Base-by-base conservation (phyloP, 2,113 vertebrate species). In the Gymnobelideus leadbeateri region DNA sequence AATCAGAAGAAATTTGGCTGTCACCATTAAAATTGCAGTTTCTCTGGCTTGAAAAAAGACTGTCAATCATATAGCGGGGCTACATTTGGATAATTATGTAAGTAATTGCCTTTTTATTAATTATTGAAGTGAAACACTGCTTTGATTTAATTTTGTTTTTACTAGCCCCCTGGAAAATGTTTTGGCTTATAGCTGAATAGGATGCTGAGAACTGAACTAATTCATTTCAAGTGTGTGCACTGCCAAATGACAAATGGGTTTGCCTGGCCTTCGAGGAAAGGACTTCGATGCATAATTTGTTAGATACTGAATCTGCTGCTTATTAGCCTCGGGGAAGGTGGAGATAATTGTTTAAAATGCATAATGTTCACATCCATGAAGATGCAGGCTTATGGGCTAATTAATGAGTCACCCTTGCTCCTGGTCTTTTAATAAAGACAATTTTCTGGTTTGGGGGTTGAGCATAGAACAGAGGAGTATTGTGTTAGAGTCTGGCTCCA, bases 31-130 rank as follows among this genome's bases (percentile, higher is more conserved):
- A 16, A 91, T 51, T 53, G 47, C 2, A 1, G 5, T 92, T 91
- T 89, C n/a, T 43, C 68, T 84, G 50, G 91, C 93, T 96, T 97
- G 84, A 95, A 97, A 93, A 94, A 93, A 92, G 52, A 28, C 61
- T 91, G 51, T 96, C 94, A 94, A 0, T 92, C 94, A 68, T 52
- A 46, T 93, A 92, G 91, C 47, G 92, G 93, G 89, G 53, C 92
- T 93, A 0, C 93, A 84, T 96, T 94, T 96, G 94, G 95, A 84
- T 97, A 95, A 93, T 97, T 95, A 92, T 89, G 61, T 96, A 43
- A 50, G 51, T 89, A 97, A 98, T 95, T 97, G 91, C 93, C 90
- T 96, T 96, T 96, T 94, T 96, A 96, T 90, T 97, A 95, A 96
- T 97, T 95, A 95, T 93, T 91, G 90, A 95, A 95, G 52, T 95